phyloP scores from a whole-genome alignment of 2,888 invertebrate genomes.

The Dolichomitus sp. region DNA sequence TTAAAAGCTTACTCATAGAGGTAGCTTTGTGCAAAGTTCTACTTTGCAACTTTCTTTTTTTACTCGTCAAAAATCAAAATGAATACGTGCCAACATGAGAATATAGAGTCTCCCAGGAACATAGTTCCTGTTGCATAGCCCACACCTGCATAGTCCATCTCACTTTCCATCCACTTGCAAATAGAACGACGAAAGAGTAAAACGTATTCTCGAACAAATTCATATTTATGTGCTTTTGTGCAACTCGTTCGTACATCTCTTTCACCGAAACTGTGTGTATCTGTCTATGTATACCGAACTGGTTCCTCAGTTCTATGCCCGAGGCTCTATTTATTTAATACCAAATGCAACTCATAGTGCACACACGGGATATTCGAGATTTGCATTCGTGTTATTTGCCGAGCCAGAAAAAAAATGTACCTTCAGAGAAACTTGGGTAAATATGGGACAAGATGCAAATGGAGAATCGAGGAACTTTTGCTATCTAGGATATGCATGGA shows the following conservation, averaged over 20 bases:
- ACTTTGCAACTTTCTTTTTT: no score
- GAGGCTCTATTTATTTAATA: slow-evolving; percentile 4
- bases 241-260: slow-evolving; percentile 31
- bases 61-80: no score
- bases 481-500: background rate
- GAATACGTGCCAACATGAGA: slow-evolving; percentile 1
- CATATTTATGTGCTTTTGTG: slow-evolving; percentile 60
- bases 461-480: background rate
- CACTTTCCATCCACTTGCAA: slow-evolving; percentile 37
- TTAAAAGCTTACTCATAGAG: no score
- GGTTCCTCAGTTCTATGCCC: slow-evolving; percentile 8
- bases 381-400: slow-evolving; percentile 35
- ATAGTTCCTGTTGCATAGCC: no score
- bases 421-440: background rate
- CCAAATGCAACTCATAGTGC: background rate
- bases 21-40: no score
- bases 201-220: slow-evolving; percentile 61
- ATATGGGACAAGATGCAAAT: background rate
- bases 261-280: slow-evolving; percentile 36
- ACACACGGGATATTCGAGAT: slow-evolving; percentile 23
- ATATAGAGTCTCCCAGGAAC: background rate
- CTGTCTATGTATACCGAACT: slow-evolving; percentile 21
- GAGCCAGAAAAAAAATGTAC: slow-evolving; percentile 26
- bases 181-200: slow-evolving; percentile 57
- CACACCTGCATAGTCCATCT: slow-evolving; percentile 1